Conservation (phyloP, 1,140 invertebrate genomes). For the Drosophila ambigua region DNA sequence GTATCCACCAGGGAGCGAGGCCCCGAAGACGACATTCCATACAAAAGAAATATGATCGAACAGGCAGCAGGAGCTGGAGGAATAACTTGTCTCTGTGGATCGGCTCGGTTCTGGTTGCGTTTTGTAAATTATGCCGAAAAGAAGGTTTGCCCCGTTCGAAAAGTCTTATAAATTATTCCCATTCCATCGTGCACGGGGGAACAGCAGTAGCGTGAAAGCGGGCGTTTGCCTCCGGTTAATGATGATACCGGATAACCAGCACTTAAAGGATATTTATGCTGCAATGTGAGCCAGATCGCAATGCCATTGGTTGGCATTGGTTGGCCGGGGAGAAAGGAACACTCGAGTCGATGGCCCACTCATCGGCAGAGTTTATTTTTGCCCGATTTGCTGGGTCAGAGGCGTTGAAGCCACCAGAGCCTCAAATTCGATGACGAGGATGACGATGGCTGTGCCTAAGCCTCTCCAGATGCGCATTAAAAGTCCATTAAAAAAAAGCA, state of each 20-base stretch:
- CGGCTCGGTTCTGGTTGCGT: conserved; percentile 40
- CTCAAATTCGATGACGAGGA: conserved; percentile 19
- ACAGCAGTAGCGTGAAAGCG: conserved; percentile 64
- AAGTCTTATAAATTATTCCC: conserved; percentile 68
- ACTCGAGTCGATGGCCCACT: conserved; percentile 28
- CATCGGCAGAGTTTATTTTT: conserved; percentile 49
- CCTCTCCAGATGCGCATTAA: conserved; percentile 62
- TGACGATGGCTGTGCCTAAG: conserved; percentile 49
- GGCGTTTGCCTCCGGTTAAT: conserved; percentile 72
- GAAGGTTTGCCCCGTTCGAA: conserved; percentile 29
- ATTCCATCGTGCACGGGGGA: too few species aligned
- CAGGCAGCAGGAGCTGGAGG: conserved; percentile 23
- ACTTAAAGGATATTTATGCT: conserved; percentile 78
- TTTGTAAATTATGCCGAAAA: conserved; percentile 67
- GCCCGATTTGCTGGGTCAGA: conserved; percentile 42
- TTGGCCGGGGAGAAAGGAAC: conserved; percentile 16
- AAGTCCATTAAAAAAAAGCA: conserved; percentile 68
- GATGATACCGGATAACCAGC: conserved; percentile 74
- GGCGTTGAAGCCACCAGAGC: neutral
- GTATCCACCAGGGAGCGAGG: conserved; percentile 30
- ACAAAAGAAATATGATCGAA: conserved; percentile 61
- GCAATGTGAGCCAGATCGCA: conserved; percentile 36
- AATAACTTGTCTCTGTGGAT: conserved; percentile 39
- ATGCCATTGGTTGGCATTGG: conserved; percentile 9
- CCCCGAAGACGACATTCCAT: conserved; percentile 63